Evolutionary conservation across 2,888 invertebrate species (phyloP).

Genomic region (Pteria penguin): DNA sequence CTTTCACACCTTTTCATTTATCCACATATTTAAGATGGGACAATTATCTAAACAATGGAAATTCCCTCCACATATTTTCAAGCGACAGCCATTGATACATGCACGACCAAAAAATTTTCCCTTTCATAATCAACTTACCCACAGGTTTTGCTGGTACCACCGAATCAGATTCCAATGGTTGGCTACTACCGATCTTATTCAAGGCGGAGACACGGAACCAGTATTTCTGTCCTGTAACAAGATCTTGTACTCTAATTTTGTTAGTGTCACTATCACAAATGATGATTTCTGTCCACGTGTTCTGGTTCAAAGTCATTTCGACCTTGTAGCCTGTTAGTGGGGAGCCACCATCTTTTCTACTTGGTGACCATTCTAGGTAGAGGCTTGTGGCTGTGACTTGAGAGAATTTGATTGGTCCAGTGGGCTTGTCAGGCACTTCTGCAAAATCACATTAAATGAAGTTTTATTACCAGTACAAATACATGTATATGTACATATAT

Average conservation of each 20-base stretch:
- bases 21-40: no score
- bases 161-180: conserved; percentile 69
- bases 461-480: no score
- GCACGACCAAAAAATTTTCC: no score
- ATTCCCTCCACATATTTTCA: no score
- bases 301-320: conserved; percentile 82
- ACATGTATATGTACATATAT: no score
- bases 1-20: no score
- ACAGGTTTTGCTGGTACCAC: conserved; percentile 65
- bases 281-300: conserved; percentile 95
- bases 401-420: conserved; percentile 71
- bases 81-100: no score
- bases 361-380: conserved; percentile 79
- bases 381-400: conserved; percentile 66
- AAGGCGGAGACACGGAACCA: conserved; percentile 78
- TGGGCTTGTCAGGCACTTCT: conserved; percentile 73
- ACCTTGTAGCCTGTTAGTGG: conserved; percentile 77
- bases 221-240: conserved; percentile 72
- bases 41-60: no score
- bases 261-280: conserved; percentile 87
- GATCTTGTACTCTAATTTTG: conserved; percentile 67
- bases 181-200: conserved; percentile 74
- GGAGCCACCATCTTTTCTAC: conserved; percentile 78
- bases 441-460: no score
- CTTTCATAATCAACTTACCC: conserved; percentile 61